Conservation (phyloP, 1,140 invertebrate species). For the Microplitis demolitor region DNA sequence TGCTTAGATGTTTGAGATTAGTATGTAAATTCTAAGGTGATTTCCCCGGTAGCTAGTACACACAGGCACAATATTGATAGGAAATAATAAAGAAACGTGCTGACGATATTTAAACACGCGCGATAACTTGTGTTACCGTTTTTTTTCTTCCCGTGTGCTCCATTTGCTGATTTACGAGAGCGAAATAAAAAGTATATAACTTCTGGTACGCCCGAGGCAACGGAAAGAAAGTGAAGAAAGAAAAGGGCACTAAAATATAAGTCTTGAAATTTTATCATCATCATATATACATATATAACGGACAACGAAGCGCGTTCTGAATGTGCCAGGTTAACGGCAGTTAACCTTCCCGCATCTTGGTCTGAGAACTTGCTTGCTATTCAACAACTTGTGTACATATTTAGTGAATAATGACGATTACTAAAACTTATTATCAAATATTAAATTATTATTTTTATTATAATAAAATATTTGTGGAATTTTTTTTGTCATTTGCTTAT, state of each 20-base stretch:
- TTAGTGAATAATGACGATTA: background rate
- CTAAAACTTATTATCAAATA: background rate
- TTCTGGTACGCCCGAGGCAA: constrained; percentile 17
- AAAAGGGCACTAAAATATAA: background rate
- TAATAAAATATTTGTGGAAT: background rate
- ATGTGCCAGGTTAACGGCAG: constrained; percentile 43
- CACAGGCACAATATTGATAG: background rate
- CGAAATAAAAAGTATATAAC: constrained; percentile 30
- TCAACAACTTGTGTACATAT: constrained; percentile 2
- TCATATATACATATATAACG: constrained; percentile 39
- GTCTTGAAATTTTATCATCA: background rate
- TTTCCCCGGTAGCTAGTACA: background rate
- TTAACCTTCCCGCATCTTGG: constrained; percentile 42
- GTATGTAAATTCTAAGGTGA: no score
- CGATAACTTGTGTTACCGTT: no score
- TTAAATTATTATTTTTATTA: background rate
- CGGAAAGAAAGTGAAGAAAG: background rate
- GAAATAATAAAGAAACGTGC: no score
- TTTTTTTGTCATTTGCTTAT: background rate
- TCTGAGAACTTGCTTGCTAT: constrained; percentile 5
- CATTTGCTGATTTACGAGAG: background rate
- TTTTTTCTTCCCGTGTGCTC: no score
- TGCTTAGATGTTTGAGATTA: constrained; percentile 11
- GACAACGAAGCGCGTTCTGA: constrained; percentile 23
- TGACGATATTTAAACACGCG: no score